Evolutionary conservation across 2,888 invertebrate genomes (phyloP).

Genomic region (Ischnura elegans): DNA sequence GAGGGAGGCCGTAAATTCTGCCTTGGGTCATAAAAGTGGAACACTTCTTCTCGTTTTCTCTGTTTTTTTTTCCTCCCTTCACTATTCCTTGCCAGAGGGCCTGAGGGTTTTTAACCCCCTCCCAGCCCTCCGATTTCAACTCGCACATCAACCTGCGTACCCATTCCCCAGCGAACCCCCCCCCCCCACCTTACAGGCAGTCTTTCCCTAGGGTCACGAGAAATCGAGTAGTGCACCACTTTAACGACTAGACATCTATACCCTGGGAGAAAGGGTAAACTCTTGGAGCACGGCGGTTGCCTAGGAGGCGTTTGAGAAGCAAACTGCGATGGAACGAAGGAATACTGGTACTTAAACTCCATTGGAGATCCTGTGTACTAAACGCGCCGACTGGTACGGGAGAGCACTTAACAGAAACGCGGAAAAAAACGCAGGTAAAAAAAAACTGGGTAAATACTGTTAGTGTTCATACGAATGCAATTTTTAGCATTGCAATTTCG

Average conservation of each 20-base stretch:
- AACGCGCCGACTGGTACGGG: neutral
- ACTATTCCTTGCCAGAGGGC: neutral
- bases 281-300: neutral
- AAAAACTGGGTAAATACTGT: too few relatives aligned
- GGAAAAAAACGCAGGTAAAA: neutral
- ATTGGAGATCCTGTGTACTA: neutral
- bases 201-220: neutral
- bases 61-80: neutral
- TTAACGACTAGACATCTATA: neutral
- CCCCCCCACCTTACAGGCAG: too few relatives aligned
- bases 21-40: conserved; percentile 5
- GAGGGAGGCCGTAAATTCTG: conserved; percentile 1
- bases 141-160: too few relatives aligned
- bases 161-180: too few relatives aligned
- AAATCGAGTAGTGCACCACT: neutral
- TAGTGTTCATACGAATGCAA: too few relatives aligned
- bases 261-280: neutral
- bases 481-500: too few relatives aligned
- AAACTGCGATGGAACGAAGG: neutral
- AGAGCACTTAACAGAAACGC: neutral
- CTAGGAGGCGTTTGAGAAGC: neutral
- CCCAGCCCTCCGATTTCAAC: too few relatives aligned
- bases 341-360: neutral
- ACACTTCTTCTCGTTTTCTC: neutral
- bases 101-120: neutral